A percentile compares a stretch with the other conserved stretches of the same genome.
phyloP scores from a whole-genome alignment of 2,797 vertebrate species.

The Anguilla obscura region DNA sequence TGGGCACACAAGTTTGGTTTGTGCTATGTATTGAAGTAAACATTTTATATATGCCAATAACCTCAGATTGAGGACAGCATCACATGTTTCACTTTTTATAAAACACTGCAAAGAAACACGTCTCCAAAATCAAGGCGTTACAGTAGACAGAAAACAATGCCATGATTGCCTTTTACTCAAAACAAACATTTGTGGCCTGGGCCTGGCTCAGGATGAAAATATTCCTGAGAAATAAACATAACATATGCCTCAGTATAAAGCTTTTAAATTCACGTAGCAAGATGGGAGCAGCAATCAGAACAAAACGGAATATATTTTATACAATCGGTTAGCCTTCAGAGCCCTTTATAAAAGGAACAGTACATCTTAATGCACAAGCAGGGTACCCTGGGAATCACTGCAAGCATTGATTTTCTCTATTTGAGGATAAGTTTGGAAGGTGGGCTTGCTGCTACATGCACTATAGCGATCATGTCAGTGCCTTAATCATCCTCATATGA shows the following conservation, averaged over 20 bases:
- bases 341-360: background rate
- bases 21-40: too few species aligned
- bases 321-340: background rate
- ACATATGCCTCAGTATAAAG: background rate
- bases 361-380: background rate
- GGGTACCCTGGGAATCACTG: constrained; percentile 6
- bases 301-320: background rate
- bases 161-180: too few species aligned
- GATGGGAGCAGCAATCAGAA: background rate
- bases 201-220: background rate
- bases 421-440: constrained; percentile 10
- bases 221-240: background rate
- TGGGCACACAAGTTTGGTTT: too few species aligned
- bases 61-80: too few species aligned
- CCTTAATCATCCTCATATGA: background rate
- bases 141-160: too few species aligned
- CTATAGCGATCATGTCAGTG: background rate
- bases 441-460: background rate
- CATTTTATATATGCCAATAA: too few species aligned
- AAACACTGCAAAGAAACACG: too few species aligned
- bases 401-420: background rate
- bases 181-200: too few species aligned
- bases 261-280: background rate
- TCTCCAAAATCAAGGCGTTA: too few species aligned
- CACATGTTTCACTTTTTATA: too few species aligned